Conservation (phyloP, 2,888 invertebrate genomes). For the Rutpela maculata region DNA sequence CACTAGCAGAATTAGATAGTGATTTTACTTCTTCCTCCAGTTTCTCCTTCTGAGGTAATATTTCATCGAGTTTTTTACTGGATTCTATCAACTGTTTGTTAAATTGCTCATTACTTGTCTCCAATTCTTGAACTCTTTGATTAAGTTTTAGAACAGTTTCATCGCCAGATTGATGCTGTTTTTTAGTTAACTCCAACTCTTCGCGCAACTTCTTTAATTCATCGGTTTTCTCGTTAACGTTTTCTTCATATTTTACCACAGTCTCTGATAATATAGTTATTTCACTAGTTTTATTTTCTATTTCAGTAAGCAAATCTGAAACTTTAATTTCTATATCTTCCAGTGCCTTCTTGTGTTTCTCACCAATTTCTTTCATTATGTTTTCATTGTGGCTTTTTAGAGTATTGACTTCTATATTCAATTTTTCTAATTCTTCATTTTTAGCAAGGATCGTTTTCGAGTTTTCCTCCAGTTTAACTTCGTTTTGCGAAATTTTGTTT, state of each 20-base stretch:
- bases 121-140: constrained; percentile 50
- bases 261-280: constrained; percentile 54
- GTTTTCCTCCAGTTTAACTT: constrained; percentile 68
- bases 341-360: constrained; percentile 58
- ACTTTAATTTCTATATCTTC: constrained; percentile 49
- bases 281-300: constrained; percentile 57
- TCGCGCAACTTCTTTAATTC: constrained; percentile 78
- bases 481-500: constrained; percentile 60
- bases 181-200: constrained; percentile 43
- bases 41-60: constrained; percentile 73
- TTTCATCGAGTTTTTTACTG: constrained; percentile 51
- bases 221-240: constrained; percentile 70
- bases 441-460: constrained; percentile 67
- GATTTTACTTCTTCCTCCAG: constrained; percentile 60
- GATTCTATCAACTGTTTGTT: constrained; percentile 46
- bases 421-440: constrained; percentile 48
- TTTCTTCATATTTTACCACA: constrained; percentile 49
- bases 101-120: constrained; percentile 48
- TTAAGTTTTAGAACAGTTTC: constrained; percentile 47
- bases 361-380: constrained; percentile 46
- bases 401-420: constrained; percentile 46
- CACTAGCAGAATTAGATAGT: constrained; percentile 62
- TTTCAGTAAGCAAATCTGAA: constrained; percentile 53
- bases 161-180: constrained; percentile 50
- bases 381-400: constrained; percentile 54